Evolutionary conservation across 2,888 invertebrate species (phyloP).

Genomic region (Spodoptera exigua): DNA sequence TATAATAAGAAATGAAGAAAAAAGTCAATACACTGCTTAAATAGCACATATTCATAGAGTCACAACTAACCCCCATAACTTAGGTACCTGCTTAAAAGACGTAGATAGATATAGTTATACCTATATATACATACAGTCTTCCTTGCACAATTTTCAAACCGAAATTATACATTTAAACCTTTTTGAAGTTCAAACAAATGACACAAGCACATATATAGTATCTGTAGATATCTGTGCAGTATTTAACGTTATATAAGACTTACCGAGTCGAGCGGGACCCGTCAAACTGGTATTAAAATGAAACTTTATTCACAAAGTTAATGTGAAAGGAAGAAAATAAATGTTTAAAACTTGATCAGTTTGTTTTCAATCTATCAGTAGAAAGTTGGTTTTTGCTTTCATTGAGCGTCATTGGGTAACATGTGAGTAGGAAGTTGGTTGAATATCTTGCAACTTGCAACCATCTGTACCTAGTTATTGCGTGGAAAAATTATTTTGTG

Average conservation of each 20-base stretch:
- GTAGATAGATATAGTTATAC: no score
- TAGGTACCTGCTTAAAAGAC: no score
- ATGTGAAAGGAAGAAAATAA: slow-evolving; percentile 19
- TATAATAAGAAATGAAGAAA: not conserved
- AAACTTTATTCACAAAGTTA: slow-evolving; percentile 23
- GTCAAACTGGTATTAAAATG: slow-evolving; percentile 31
- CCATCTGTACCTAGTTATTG: no score
- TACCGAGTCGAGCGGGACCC: slow-evolving; percentile 21
- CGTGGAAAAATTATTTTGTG: no score
- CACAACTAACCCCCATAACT: no score
- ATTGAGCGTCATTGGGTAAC: not conserved
- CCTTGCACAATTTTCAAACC: no score
- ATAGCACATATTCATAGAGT: no score
- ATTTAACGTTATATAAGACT: slow-evolving; percentile 26
- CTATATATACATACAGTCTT: not conserved
- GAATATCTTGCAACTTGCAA: no score
- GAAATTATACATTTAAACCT: no score
- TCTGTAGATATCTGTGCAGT: not conserved
- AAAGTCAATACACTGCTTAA: not conserved
- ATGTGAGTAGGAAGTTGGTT: no score
- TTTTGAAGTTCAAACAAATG: not conserved
- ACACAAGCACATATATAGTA: no score
- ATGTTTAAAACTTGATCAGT: not conserved
- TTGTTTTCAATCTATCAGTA: not conserved
- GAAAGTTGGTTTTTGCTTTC: not conserved